Evolutionary conservation across 2,113 vertebrate genomes (phyloP).

Genomic region (Pongo abelii): DNA sequence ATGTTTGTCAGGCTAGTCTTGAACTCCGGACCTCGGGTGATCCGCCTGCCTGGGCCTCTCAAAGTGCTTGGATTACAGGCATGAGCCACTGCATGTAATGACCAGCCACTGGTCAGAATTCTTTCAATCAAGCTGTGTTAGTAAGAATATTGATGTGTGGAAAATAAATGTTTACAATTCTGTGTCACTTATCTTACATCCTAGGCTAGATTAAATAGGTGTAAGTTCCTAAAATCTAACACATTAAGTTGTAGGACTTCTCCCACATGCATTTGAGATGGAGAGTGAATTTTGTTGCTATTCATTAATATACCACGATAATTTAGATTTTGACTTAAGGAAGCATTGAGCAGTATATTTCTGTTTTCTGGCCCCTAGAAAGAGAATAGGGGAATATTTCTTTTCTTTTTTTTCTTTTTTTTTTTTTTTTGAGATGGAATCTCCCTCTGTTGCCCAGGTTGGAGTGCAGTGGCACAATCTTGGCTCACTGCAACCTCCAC

Average conservation of each 20-base stretch:
- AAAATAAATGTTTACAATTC: slow-evolving; percentile 13
- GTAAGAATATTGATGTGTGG: neutral
- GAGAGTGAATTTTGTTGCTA: neutral
- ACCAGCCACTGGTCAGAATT: neutral
- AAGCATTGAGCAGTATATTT: neutral
- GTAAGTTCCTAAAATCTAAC: neutral
- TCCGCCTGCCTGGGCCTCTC: too few species aligned
- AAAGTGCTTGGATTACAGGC: too few species aligned
- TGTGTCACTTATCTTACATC: neutral
- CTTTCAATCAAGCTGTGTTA: neutral
- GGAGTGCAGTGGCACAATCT: too few species aligned
- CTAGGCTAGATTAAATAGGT: neutral
- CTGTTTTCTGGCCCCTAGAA: neutral
- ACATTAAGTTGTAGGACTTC: neutral
- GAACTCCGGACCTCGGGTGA: too few species aligned
- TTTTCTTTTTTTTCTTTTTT: neutral
- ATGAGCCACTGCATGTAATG: too few species aligned
- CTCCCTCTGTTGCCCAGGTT: too few species aligned
- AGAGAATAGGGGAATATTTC: neutral
- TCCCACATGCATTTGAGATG: neutral
- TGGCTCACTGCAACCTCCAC: too few species aligned
- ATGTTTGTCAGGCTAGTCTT: too few species aligned
- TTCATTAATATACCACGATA: neutral
- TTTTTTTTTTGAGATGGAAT: too few species aligned
- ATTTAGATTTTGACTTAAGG: slow-evolving; percentile 20